Conservation (phyloP, 2,797 vertebrate species). For the Geotrypetes seraphini region DNA sequence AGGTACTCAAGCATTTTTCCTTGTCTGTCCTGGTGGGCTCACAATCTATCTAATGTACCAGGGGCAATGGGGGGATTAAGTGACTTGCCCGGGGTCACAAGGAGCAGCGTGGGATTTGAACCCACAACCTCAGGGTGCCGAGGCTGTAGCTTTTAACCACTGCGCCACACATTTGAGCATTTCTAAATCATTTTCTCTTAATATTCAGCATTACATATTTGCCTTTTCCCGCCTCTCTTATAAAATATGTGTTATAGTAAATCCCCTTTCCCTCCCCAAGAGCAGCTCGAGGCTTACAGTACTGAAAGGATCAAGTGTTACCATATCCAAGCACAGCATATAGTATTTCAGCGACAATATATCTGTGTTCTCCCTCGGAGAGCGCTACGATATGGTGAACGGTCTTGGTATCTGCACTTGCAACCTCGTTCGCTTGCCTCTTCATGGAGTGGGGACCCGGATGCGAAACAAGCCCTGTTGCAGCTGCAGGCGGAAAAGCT, state of each 20-base stretch:
- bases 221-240: not conserved
- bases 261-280: too few relatives aligned
- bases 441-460: conserved; percentile 60
- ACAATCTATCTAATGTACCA: too few relatives aligned
- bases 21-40: too few relatives aligned
- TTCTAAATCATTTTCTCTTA: not conserved
- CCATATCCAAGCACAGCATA: conserved; percentile 42
- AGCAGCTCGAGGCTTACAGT: too few relatives aligned
- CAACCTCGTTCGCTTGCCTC: conserved; percentile 2
- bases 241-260: too few relatives aligned
- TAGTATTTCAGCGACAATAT: conserved; percentile 36
- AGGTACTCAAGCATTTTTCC: too few relatives aligned
- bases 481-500: conserved; percentile 88
- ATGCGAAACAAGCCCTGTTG: conserved; percentile 87
- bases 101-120: too few relatives aligned
- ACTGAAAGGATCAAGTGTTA: conserved; percentile 2
- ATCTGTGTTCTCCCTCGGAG: conserved; percentile 32
- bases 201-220: not conserved
- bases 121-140: too few relatives aligned
- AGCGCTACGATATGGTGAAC: conserved; percentile 33
- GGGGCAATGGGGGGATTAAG: too few relatives aligned
- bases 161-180: conserved; percentile 18
- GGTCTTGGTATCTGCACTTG: conserved; percentile 11
- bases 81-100: too few relatives aligned
- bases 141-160: too few relatives aligned